Percentiles rank a stretch among this genome's conserved stretches.
These are phyloP conservation scores for Copsychus sechellarum DNA, from an alignment of 2,113 vertebrate genomes.

Conservation along the genomic window DNA sequence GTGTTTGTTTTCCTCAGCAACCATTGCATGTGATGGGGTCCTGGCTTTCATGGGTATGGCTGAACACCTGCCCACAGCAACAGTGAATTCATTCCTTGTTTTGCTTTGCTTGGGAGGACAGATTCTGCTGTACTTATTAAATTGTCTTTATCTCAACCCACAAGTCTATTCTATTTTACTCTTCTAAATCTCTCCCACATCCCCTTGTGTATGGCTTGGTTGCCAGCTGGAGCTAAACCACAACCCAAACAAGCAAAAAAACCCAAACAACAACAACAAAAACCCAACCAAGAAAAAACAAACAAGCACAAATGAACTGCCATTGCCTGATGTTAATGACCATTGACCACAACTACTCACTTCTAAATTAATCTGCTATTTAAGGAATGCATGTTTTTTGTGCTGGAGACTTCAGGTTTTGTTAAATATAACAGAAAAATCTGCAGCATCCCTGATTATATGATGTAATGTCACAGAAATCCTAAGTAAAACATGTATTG, in stretches of 20 bases:
- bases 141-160: neutral
- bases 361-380: neutral
- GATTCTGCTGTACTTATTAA: neutral
- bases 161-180: neutral
- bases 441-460: neutral
- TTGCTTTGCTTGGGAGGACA: neutral
- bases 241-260: neutral
- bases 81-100: neutral
- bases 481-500: neutral
- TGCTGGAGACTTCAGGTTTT: neutral
- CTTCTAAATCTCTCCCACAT: neutral
- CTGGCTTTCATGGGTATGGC: neutral
- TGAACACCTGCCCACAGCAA: neutral
- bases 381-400: neutral
- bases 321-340: neutral
- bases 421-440: neutral
- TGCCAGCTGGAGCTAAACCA: neutral
- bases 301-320: neutral
- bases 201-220: neutral
- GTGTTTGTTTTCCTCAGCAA: neutral
- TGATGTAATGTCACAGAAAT: neutral
- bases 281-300: neutral
- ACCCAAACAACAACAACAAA: rapidly evolving
- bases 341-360: neutral
- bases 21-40: rapidly evolving